Evolutionary conservation across 2,888 invertebrate genomes (phyloP).

Genomic region (Sphecodes monilicornis): DNA sequence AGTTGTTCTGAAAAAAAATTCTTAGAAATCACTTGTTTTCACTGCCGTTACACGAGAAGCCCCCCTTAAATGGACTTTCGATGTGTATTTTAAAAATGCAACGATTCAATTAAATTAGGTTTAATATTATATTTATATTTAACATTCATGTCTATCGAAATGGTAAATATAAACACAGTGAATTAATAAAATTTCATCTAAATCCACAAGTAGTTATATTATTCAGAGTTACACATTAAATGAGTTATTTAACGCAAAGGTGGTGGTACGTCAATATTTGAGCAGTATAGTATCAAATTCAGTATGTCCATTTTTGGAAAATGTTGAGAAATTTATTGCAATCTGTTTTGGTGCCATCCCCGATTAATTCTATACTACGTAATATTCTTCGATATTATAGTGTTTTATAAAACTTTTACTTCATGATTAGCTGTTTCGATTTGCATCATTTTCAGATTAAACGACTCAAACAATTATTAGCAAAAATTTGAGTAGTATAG

Average conservation of each 20-base stretch:
- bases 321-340: background rate
- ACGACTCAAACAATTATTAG: background rate
- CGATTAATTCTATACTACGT: background rate
- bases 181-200: background rate
- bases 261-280: background rate
- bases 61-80: background rate
- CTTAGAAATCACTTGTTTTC: too few relatives aligned
- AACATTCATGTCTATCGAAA: background rate
- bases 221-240: background rate
- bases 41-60: too few relatives aligned
- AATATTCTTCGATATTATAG: background rate
- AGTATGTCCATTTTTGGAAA: background rate
- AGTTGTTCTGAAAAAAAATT: too few relatives aligned
- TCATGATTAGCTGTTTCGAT: too few relatives aligned
- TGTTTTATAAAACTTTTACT: too few relatives aligned
- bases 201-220: background rate
- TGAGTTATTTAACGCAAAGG: background rate
- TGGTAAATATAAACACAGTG: background rate
- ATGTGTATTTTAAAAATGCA: background rate
- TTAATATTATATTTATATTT: background rate
- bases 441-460: background rate
- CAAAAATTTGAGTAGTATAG: background rate
- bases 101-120: background rate
- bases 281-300: background rate
- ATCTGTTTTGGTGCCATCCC: background rate